These are phyloP conservation scores for Atta cephalotes DNA, from an alignment of 1,140 invertebrate species.

Conservation along the genomic window DNA sequence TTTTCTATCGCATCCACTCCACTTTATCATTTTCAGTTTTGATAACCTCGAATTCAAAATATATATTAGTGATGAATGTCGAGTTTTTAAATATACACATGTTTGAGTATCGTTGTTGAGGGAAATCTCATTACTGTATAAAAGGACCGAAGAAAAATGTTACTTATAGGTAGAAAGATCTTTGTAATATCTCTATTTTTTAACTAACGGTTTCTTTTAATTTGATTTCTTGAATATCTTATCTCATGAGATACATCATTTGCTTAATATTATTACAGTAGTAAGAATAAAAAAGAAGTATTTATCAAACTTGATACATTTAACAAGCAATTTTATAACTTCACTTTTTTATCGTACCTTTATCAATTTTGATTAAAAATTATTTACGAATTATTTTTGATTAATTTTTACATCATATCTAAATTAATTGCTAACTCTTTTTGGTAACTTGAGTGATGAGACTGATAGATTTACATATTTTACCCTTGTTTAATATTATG, in stretches of 20 bases:
- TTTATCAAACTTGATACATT: neutral
- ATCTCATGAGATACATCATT: neutral
- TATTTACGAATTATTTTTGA: neutral
- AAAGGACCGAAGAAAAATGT: neutral
- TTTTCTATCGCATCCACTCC: no score
- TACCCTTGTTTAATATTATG: neutral
- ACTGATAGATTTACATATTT: neutral
- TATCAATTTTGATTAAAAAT: neutral
- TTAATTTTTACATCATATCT: neutral
- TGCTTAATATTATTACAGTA: neutral
- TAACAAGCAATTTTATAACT: neutral
- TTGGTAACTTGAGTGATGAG: neutral
- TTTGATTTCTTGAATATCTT: neutral
- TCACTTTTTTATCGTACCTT: neutral
- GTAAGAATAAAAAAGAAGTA: neutral
- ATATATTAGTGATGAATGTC: no score
- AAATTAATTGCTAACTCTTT: neutral
- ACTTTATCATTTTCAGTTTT: no score
- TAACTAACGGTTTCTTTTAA: neutral
- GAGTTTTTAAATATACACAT: no score
- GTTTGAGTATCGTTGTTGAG: no score
- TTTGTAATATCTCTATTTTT: slow-evolving; percentile 14
- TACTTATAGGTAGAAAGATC: neutral
- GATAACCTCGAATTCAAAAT: no score
- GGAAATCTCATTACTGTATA: neutral